Evolutionary conservation across 2,888 invertebrate genomes (phyloP), one percentile per base, ranked within the genome.

Genomic region (Alloscopus bannaensis): DNA sequence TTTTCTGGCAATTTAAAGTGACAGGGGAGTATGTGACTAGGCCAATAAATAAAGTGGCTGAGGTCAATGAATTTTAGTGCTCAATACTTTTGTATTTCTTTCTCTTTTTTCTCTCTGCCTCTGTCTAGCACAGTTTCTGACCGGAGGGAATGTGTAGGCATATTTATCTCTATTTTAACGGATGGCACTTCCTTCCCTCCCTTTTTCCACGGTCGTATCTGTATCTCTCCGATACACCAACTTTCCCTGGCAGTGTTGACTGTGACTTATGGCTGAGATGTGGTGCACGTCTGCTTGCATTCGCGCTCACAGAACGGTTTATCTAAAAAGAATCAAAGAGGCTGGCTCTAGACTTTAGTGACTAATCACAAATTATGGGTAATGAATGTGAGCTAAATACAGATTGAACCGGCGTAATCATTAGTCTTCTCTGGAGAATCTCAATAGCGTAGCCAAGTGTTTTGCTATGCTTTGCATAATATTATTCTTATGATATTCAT

Each of bases 1-100:
- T 59, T 62, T 68, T 40, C 70, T 65, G 28, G 59, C 70, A 78
- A 78, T 78, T 78, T 65, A 66, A 71, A 71, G 29, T 78, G 78
- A 78, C 78, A 78, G 78, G 78, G 77, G 78, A n/a, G 78, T 71
- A 78, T 78, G 78, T 70, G 78, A 71, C 78, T 78, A 71, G 71
- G 78, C 78, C 78, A 78, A 78, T 78, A 78, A 78, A 78, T 78
- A 71, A 78, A 50, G 47, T 71, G 36, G 78, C 50, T 71, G 78
- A 78, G 78, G 78, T 78, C 78, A 78, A 78, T 66, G 78, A 78
- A 64, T 78, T 78, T 36, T 60, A 36, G 29, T 65, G 45, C 57
- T 78, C 66, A 59, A 60, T 68, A 28, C 52, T 18, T 66, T 78
- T 65, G 50, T 18, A 29, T 40, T 42, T 29, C 60, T 60, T 24